Evolutionary conservation across 2,888 invertebrate species (phyloP).

Genomic region (Penaeus monodon): DNA sequence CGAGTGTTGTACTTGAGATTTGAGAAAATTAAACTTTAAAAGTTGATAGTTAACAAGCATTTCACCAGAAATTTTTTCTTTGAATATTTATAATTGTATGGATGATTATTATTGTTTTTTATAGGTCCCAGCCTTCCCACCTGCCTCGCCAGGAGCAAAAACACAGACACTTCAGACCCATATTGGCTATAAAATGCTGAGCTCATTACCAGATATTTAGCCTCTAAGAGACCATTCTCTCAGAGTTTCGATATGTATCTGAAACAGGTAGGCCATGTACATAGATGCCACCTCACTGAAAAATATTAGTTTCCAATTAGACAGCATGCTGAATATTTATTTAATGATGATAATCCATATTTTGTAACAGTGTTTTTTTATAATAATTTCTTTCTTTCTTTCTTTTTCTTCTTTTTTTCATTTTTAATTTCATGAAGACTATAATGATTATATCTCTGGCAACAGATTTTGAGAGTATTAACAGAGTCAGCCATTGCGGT

Average conservation of each 20-base stretch:
- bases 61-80: too few relatives aligned
- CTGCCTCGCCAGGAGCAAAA: constrained; percentile 79
- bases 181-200: constrained; percentile 92
- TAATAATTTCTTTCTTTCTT: background rate
- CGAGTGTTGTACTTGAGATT: too few relatives aligned
- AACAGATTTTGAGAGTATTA: constrained; percentile 64
- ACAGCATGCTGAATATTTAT: too few relatives aligned
- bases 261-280: constrained; percentile 75
- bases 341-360: too few relatives aligned
- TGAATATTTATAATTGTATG: background rate
- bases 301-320: too few relatives aligned
- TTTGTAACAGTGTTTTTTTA: too few relatives aligned
- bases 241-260: constrained; percentile 95
- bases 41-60: too few relatives aligned
- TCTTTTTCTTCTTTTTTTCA: too few relatives aligned
- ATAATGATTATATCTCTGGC: background rate
- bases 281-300: background rate
- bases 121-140: constrained; percentile 65
- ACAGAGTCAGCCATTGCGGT: constrained; percentile 79
- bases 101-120: background rate
- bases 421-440: too few relatives aligned
- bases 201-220: constrained; percentile 90
- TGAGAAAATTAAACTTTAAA: too few relatives aligned
- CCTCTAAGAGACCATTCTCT: constrained; percentile 96
- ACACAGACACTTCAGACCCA: constrained; percentile 90